Base-by-base conservation (phyloP, 2,113 vertebrate species). In the Columbina picui region DNA sequence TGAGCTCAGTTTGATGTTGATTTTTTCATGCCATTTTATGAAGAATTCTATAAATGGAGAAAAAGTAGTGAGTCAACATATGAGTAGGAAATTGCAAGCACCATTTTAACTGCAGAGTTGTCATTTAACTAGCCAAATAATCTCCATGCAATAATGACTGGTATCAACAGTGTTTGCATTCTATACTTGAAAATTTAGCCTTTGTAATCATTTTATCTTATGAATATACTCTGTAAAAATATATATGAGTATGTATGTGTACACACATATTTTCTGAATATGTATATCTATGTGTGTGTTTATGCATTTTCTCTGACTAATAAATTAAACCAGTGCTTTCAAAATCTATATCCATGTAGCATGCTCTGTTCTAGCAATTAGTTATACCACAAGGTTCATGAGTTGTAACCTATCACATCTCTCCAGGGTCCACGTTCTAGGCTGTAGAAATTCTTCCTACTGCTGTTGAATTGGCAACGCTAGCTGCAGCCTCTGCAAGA, bases 231-330 rank as follows among this genome's bases (percentile, higher is more conserved):
- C 14, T 79, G 12, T 67, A 91, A 88, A 49, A 50, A 50, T 20
- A 23, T 69, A 14, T 5, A 1, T 7, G 3, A 20, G 5, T 45
- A 4, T 39, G 6, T 30, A 21, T 29, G 43, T 45, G 43, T 45
- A 45, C 43, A 45, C 18, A 45, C 43, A 8, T 19, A 45, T 45
- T 45, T 45, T 45, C 43, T 45, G 43, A 45, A 45, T 45, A 6
- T 68, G 25, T 12, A 6, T 50, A 14, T 36, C 4, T 60, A 13
- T 7, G 1, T 34, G 4, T 16, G 26, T 9, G 1, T 34, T 8
- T 23, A 16, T 13, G 2, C 7, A 25, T 65, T 81, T 95, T 89
- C 70, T 39, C 50, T 77, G 14, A 75, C 12, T 67, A 84, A 84
- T 63, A 65, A 25, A 63, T 52, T 45, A 79, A 69, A 27, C 29